Conservation (phyloP, 2,797 vertebrate genomes). For the Macrochelys suwanniensis region DNA sequence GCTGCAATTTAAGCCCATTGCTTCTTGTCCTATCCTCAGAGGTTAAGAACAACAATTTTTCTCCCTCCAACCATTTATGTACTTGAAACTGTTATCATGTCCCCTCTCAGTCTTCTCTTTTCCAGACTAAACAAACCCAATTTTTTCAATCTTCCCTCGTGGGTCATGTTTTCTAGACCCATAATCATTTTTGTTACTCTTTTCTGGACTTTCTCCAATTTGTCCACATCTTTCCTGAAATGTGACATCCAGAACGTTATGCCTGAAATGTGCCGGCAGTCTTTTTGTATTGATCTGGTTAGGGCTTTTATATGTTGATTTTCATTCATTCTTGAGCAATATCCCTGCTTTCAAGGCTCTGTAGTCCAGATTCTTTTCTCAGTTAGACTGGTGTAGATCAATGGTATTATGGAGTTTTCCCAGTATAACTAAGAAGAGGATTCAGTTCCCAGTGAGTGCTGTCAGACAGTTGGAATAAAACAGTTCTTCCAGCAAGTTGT, state of each 20-base stretch:
- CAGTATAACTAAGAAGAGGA: not conserved
- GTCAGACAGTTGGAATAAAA: not conserved
- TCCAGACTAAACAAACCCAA: no score
- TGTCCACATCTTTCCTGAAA: no score
- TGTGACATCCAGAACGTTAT: not conserved
- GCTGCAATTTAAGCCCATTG: no score
- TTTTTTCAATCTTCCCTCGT: no score
- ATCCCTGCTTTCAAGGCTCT: not conserved
- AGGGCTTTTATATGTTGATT: not conserved
- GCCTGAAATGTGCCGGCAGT: not conserved
- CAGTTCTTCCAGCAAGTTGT: not conserved
- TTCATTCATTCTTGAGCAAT: not conserved
- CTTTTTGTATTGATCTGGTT: not conserved
- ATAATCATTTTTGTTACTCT: no score
- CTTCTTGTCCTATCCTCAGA: no score
- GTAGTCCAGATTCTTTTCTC: not conserved
- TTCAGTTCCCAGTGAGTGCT: not conserved
- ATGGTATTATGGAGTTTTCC: not conserved
- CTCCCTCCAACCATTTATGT: no score
- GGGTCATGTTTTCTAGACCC: no score
- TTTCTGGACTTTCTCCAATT: no score
- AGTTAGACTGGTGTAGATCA: not conserved
- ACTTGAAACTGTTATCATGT: no score
- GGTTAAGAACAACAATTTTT: no score
- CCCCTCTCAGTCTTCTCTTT: no score